Evolutionary conservation across 2,888 invertebrate species (phyloP), one percentile per base, ranked within the genome.

Genomic region (Pomacea canaliculata): DNA sequence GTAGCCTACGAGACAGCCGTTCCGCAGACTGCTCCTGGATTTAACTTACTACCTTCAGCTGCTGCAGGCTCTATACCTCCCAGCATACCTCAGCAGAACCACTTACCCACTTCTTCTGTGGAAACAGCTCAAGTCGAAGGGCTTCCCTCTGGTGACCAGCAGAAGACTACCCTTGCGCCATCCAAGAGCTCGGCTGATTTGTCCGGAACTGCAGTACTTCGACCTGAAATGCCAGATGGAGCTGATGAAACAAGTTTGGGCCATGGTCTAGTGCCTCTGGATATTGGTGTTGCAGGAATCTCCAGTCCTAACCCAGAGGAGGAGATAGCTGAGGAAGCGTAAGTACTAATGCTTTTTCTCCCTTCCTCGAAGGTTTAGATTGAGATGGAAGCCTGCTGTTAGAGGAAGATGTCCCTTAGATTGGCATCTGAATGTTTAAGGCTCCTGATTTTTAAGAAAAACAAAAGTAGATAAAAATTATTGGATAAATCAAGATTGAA

Each of bases 261-360:
- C 7, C 37, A 66, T 16, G 68, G 74, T 49, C 74, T 74, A 68
- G 74, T 23, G 16, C 74, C 74, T 4, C 63, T 74, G 62, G 62
- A 74, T 62, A 74, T 69, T 19, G 74, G 69, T 48, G 69, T 74
- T 37, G 74, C 69, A 16, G 74, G 74, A 12, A 74, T 74, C 49
- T 62, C 69, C 48, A 69, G 46, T 49, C 60, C 69, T 12, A 23
- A 59, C 23, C n/a, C 60, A 8, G 69, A 69, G 13, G 74, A 74
- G n/a, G 74, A 74, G 10, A 69, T 74, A 48, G 69, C 74, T 62
- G 74, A 74, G 56, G 74, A 74, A 19, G 56, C 74, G 74, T 74
- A 49, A 74, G 74, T 74, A 8, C 4, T 3, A 48, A 8, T 71
- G 10, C 8, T 27, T 62, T 59, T 72, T 62, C 12, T 63, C 46